Base-by-base conservation (phyloP, 2,888 invertebrate species). In the Parascotia fuliginaria region DNA sequence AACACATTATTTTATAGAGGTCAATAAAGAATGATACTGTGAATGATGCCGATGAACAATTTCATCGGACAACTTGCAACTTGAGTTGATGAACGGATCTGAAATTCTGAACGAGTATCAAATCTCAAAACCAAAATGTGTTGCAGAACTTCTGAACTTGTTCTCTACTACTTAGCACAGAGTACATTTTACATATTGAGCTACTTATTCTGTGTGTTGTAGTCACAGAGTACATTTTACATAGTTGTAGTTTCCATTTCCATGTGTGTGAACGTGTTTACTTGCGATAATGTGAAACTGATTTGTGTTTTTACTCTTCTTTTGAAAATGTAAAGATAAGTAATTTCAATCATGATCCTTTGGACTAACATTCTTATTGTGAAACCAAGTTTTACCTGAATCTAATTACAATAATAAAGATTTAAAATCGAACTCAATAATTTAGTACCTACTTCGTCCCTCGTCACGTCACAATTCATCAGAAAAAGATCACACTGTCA, bases 401-500 rank as follows among this genome's bases (percentile, higher is more conserved):
- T 24, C 14, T 16, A 33, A 14, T 39, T 37, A 27, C 37, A 36
- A 12, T 49, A 46, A 29, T 57, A 38, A 37, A 39, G 28, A 29
- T 29, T 54, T 57, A 15, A 42, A 53, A 56, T 58, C 55, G 50
- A 54, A 55, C 56, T 67, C 47, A 40, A 51, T 52, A 59, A 36
- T 56, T 52, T 5, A 39, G 45, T 56, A 60, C n/a, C n/a, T n/a
- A n/a, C 41, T 50, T 54, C 38, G 41, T 60, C 48, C 53, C 56
- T 60, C 68, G 73, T 73, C 73, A 73, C 72, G 70, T 70, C 71
- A 75, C 58, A 68, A 61, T 65, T 68, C 62, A 61, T 53, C 47
- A 65, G 61, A 70, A 73, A 73, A 75, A 77, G 70, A 78, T 69
- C 77, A 70, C 64, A 64, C 67, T 52, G 56, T 52, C 51, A 52